Evolutionary conservation across 1,140 invertebrate genomes (phyloP), one percentile per base, ranked within the genome.

Genomic region (Hylyphantes graminicola): DNA sequence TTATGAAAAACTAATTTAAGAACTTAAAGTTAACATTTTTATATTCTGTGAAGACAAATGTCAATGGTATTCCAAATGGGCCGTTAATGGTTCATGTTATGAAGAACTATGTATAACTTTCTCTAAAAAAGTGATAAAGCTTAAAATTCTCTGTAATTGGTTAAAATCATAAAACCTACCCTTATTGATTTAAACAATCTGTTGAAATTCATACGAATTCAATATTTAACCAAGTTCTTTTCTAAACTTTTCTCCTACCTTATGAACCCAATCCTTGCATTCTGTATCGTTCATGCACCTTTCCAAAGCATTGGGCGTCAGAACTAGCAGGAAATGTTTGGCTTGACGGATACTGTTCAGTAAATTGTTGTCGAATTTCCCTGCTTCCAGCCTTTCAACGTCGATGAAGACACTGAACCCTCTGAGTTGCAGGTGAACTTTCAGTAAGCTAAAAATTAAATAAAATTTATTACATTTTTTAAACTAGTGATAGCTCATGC

Each of bases 261-360:
- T 94, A 90, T 99, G 98, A 72, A 99, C 97, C 98, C 98, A 99
- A 91, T 99, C 98, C 91, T 99, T 98, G 89, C 96, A 94, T 76
- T 99, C 97, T 21, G 90, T 92, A 89, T 99, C 98, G 48, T 93
- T 93, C 80, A 96, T 92, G 90, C 98, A 99, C 86, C 98, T 92
- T 87, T 99, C 97, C 64, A 99, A 90, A 50, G 98, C 96, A 87
- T 95, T 94, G 4, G 97, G 96, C 19, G 98, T 99, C 55, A 99
- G 91, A 67, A 99, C 97, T 51, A 99, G 91, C 51, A 99, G 91
- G 90, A 99, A 99, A 90, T 99, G 95, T 90, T 96, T 97, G 2
- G 98, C 97, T 86, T 98, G 95, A 87, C 94, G 93, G 89, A 99
- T 99, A 90, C 97, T 98, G 89, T 98, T 96, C 57, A 99, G 91